Evolutionary conservation across 2,888 invertebrate genomes (phyloP), one percentile per base, ranked within the genome.

Genomic region (Chaitophorus viminalis): DNA sequence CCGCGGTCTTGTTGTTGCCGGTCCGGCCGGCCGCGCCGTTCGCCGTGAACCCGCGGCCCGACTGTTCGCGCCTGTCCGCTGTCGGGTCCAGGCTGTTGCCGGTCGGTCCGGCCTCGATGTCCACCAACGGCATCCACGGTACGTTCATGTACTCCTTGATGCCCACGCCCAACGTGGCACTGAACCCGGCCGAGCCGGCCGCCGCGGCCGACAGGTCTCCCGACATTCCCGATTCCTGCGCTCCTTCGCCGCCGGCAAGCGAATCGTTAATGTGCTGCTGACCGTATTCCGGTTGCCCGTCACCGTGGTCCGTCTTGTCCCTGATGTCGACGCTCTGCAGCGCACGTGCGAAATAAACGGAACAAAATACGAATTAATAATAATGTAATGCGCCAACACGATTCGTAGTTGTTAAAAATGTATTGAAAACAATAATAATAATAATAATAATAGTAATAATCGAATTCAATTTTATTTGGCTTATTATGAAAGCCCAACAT

Each of bases 81-180:
- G 74, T 31, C 72, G 79, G 87, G 46, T 87, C 87, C 46, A 87
- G 65, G n/a, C 87, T 87, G 65, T 87, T 87, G 18, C 87, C 87
- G 18, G 81, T 33, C 85, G 89, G 84, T 14, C 75, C 88, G 25
- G 60, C 60, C 36, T 52, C 81, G n/a, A 76, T 68, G 39, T 89
- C 78, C n/a, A 89, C 54, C n/a, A 89, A 87, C 65, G 89, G 89
- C 82, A 89, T 89, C 89, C 89, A 89, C 21, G 89, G 89, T 29
- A 89, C 89, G 78, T 89, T 89, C 75, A 89, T 88, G 76, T 89
- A 89, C 72, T 89, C 89, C 39, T 89, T 89, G 76, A 89, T 89
- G 39, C 89, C 89, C 39, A 89, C 88, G 77, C 89, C 89, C 39
- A 89, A 25, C 31, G 88, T 83, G 46, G 74, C 87, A 33, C 87